phyloP scores from a whole-genome alignment of 1,140 invertebrate species.

The Drosophila subobscura region DNA sequence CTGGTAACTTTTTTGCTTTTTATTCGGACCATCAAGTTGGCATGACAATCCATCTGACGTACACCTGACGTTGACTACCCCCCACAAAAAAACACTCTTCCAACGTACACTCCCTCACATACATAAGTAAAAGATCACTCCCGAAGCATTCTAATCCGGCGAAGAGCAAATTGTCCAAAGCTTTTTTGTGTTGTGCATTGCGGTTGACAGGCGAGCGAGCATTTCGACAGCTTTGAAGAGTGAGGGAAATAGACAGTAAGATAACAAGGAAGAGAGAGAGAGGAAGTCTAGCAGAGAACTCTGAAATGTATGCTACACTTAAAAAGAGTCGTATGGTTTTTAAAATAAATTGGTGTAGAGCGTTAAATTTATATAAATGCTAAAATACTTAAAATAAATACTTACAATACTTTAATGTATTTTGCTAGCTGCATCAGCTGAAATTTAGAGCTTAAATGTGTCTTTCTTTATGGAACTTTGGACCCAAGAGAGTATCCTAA shows the following conservation, averaged over 20 bases:
- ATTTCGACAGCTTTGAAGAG: constrained; percentile 26
- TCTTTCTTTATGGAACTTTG: too few relatives aligned
- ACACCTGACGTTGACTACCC: constrained; percentile 51
- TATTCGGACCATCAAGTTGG: constrained; percentile 25
- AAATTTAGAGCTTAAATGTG: too few relatives aligned
- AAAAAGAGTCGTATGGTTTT: too few relatives aligned
- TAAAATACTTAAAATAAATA: too few relatives aligned
- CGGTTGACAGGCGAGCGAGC: constrained; percentile 52
- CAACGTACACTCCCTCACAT: background rate
- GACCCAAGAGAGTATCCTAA: too few relatives aligned
- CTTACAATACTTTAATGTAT: too few relatives aligned
- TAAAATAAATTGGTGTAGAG: too few relatives aligned
- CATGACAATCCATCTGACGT: constrained; percentile 46
- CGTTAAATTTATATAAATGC: too few relatives aligned
- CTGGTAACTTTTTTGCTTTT: constrained; percentile 64
- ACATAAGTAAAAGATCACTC: constrained; percentile 38
- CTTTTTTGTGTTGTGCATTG: constrained; percentile 49
- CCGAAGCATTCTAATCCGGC: constrained; percentile 39
- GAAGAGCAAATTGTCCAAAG: constrained; percentile 50
- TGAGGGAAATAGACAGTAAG: background rate
- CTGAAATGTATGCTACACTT: constrained; percentile 39
- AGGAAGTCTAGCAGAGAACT: constrained; percentile 15
- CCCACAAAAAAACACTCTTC: too few relatives aligned
- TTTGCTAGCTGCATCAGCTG: too few relatives aligned
- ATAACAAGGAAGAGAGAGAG: background rate